Evolutionary conservation across 2,888 invertebrate species (phyloP), one percentile per base, ranked within the genome.

Genomic region (Lasioglossum zephyrum): DNA sequence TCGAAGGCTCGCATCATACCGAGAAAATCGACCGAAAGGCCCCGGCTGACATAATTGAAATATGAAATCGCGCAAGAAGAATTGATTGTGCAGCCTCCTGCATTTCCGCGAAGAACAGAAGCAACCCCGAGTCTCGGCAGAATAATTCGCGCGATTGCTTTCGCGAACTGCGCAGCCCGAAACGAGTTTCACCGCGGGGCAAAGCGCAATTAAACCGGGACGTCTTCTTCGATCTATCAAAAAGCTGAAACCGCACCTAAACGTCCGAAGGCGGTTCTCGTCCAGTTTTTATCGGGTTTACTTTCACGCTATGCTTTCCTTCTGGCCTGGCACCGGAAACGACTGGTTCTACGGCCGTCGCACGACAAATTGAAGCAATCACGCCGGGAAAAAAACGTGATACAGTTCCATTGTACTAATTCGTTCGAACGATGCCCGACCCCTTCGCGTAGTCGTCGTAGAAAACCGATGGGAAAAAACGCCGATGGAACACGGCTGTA

Each of bases 231-330:
- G 39, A 47, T 69, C 73, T 60, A 75, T 83, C 76, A 41, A 85
- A 81, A 85, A 41, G 63, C 57, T 4, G 39, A 73, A 18, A 31
- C 77, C 41, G 66, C 76, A 69, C 39, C 73, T 77, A 74, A 77
- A 63, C 76, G 78, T 79, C 66, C 53, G 9, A 5, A 31, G 75
- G 57, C 60, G 73, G 73, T 60, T 72, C 44, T 73, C 78, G 89
- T 88, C 86, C 74, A 90, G 82, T 91, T 91, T 89, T 91, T 91
- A 36, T 75, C 73, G 16, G 69, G 79, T 88, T 90, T 89, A 90
- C 91, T 91, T 91, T 91, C 91, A 88, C 91, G 89, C 73, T 80
- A 79, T 70, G 78, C 89, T 91, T 91, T 91, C 91, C 74, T 89
- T 80, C 83, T 6, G 44, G 4, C 31, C 31, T 47, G 73, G 63